Conservation (phyloP, 2,888 invertebrate species). For the Polydrusus tereticollis region DNA sequence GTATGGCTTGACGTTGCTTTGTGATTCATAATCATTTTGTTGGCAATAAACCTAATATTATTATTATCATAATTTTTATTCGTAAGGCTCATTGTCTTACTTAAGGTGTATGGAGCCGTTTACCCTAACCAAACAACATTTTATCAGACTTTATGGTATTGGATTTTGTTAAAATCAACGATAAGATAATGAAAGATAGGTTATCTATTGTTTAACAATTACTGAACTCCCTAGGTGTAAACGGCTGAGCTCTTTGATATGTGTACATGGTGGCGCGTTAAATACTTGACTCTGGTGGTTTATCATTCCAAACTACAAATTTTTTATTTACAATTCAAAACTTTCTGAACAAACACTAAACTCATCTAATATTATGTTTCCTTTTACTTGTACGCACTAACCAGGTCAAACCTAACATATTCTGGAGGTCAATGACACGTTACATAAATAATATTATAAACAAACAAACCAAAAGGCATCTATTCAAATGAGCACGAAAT, state of each 20-base stretch:
- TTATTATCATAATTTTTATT: no score
- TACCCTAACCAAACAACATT: not conserved
- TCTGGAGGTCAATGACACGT: not conserved
- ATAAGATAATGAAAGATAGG: not conserved
- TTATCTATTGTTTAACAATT: not conserved
- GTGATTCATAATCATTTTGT: no score
- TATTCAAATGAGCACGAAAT: slow-evolving; percentile 7
- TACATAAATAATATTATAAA: not conserved
- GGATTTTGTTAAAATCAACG: not conserved
- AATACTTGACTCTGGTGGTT: no score
- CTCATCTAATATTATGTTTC: not conserved
- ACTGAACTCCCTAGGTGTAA: not conserved
- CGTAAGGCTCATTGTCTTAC: no score
- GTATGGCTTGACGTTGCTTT: no score
- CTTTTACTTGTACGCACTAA: not conserved
- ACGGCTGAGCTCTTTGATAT: not conserved
- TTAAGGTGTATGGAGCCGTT: slow-evolving; percentile 20
- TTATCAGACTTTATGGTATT: not conserved
- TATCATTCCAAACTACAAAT: not conserved
- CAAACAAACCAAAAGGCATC: slow-evolving; percentile 11
- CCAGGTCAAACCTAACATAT: not conserved
- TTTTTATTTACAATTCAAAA: not conserved
- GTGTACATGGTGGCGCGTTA: no score
- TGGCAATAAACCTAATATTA: no score
- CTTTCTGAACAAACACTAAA: not conserved